A percentile compares a stretch with the other conserved stretches of the same genome.
Evolutionary conservation across 2,888 invertebrate species (phyloP).

Genomic region (Trilocha varians): DNA sequence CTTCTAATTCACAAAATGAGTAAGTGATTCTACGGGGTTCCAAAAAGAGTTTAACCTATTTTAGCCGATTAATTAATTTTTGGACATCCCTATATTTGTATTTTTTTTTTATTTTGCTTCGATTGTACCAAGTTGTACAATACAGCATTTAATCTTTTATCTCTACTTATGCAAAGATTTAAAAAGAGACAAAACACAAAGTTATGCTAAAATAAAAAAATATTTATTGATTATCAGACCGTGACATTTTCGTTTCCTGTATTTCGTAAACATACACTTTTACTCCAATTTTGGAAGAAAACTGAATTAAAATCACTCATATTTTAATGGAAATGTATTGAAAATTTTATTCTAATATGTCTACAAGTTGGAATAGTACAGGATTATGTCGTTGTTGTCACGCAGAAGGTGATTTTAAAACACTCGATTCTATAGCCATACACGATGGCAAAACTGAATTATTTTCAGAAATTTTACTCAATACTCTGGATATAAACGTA

Average conservation of each 20-base stretch:
- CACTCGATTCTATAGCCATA: slow-evolving; percentile 22
- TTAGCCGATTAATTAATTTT: no score
- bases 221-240: not conserved
- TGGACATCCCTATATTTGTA: no score
- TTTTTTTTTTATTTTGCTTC: no score
- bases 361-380: slow-evolving; percentile 25
- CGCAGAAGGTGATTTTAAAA: slow-evolving; percentile 36
- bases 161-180: no score
- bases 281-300: not conserved
- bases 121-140: no score
- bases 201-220: not conserved
- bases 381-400: slow-evolving; percentile 56
- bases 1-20: no score
- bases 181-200: no score
- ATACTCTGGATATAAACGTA: slow-evolving; percentile 41
- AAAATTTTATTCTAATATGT: slow-evolving; percentile 24
- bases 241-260: not conserved
- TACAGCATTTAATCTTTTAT: no score
- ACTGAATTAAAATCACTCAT: slow-evolving; percentile 8
- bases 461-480: slow-evolving; percentile 33
- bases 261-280: not conserved
- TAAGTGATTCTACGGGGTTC: no score
- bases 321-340: slow-evolving; percentile 5
- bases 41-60: no score
- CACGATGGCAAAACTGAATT: slow-evolving; percentile 28